phyloP scores from a whole-genome alignment of 2,888 invertebrate species.

The Clitarchus hookeri region DNA sequence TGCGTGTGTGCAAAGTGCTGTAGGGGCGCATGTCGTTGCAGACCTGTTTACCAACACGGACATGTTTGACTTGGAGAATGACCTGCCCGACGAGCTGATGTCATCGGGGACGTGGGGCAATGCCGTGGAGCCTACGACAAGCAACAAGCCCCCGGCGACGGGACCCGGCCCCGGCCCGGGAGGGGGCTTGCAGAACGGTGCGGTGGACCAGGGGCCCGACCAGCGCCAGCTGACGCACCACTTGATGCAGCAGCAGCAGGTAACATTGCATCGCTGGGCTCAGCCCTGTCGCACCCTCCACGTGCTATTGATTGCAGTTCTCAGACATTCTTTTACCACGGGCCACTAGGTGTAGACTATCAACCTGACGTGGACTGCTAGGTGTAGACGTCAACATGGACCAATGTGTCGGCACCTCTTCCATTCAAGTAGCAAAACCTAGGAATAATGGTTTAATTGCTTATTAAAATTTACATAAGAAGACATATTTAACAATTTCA shows the following conservation, averaged over 20 bases:
- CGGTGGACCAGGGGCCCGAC: slow-evolving; percentile 39
- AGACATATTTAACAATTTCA: too few species aligned
- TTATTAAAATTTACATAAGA: too few species aligned
- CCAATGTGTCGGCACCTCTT: too few species aligned
- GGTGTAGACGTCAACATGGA: too few species aligned
- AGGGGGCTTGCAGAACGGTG: slow-evolving; percentile 58
- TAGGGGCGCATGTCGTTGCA: not conserved
- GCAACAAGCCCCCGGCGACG: slow-evolving; percentile 76
- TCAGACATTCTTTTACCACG: too few species aligned
- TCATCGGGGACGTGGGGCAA: slow-evolving; percentile 70
- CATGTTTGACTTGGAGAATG: slow-evolving; percentile 89
- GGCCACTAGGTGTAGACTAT: too few species aligned
- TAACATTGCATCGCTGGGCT: not conserved
- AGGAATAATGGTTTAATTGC: too few species aligned
- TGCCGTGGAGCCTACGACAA: slow-evolving; percentile 57
- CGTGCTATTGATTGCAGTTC: too few species aligned
- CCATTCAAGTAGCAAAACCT: too few species aligned
- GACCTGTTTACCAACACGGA: slow-evolving; percentile 80
- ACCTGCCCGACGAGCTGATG: slow-evolving; percentile 89
- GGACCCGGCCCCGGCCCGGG: slow-evolving; percentile 77
- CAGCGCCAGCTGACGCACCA: slow-evolving; percentile 58
- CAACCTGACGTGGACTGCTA: too few species aligned
- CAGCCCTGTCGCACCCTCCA: not conserved
- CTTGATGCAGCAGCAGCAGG: slow-evolving; percentile 60
- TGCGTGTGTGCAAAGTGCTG: too few species aligned